Base-by-base conservation (phyloP, 2,888 invertebrate genomes). In the Diarsia rubi region DNA sequence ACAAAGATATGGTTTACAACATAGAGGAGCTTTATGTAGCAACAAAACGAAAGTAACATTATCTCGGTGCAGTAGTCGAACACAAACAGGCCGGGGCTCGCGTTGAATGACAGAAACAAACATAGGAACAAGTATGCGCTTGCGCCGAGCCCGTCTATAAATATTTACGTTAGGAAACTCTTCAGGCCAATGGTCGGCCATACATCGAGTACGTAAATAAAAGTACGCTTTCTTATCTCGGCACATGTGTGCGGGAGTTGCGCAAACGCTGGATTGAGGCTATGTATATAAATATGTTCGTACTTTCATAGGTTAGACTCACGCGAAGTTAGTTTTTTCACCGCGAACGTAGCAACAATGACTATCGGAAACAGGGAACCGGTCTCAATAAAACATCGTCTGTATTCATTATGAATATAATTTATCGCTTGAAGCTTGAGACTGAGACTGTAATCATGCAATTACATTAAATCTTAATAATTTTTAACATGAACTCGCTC, bases 131-230 rank as follows among this genome's bases (percentile, higher is more conserved):
- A 96, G 94, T 94, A 94, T 90, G 92, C 93, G 93, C 91, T 90
- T 92, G 92, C 90, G 87, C 88, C 85, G 88, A 82, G 90, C 85
- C 90, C 87, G 90, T 93, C 96, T 96, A 96, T 96, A 96, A 96
- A 96, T 96, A 96, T 96, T 96, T 96, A 96, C 94, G 93, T 95
- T 95, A 94, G 93, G 94, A 94, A 95, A 95, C 95, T 94, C 93
- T 93, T 91, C 94, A 94, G 93, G 94, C 95, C 95, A 95, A 95
- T 94, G 94, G 94, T 93, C 94, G 93, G 92, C 93, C 93, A 93
- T 93, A 93, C 92, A 86, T 88, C 78, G 79, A 84, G 88, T 88
- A 91, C 92, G 92, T 94, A 94, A 94, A 95, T 95, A 95, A 95
- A 95, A 94, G 93, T 93, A 92, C 91, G 94, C 93, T 94, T 95